phyloP scores from a whole-genome alignment of 2,888 invertebrate genomes.

The Apamea crenata region DNA sequence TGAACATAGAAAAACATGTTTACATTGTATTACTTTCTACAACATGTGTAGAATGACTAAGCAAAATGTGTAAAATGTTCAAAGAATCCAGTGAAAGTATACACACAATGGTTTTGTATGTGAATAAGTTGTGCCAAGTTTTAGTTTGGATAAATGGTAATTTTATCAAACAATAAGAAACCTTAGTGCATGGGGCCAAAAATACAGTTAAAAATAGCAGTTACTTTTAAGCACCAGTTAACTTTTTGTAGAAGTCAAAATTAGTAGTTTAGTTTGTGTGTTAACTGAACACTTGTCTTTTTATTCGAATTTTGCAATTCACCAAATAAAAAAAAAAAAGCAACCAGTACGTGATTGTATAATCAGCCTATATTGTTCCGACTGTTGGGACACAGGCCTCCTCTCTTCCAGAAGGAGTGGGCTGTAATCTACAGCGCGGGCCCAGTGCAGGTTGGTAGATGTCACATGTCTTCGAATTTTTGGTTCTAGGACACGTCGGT shows the following conservation, averaged over 20 bases:
- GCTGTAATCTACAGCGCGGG: no score
- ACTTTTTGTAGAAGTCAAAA: background rate
- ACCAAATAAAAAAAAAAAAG: background rate
- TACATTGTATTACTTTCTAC: constrained; percentile 54
- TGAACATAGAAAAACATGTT: constrained; percentile 35
- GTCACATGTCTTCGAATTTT: no score
- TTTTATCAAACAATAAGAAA: constrained; percentile 33
- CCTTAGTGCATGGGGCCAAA: background rate
- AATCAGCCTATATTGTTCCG: no score
- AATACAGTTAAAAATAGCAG: background rate
- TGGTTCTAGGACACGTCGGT: background rate
- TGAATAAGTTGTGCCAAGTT: constrained; percentile 25
- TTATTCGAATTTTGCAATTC: background rate
- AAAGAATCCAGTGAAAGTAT: constrained; percentile 57
- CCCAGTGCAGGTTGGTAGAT: no score
- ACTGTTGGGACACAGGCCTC: no score
- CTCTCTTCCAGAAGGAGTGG: no score
- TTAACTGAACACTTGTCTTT: background rate
- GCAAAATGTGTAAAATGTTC: constrained; percentile 36
- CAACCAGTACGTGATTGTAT: background rate
- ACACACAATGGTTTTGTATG: constrained; percentile 36
- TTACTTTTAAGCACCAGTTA: background rate
- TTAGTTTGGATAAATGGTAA: background rate
- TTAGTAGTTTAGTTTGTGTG: background rate
- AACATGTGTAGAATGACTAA: constrained; percentile 44